Base-by-base conservation (phyloP, 2,113 vertebrate species). In the Mormyrus lacerda region DNA sequence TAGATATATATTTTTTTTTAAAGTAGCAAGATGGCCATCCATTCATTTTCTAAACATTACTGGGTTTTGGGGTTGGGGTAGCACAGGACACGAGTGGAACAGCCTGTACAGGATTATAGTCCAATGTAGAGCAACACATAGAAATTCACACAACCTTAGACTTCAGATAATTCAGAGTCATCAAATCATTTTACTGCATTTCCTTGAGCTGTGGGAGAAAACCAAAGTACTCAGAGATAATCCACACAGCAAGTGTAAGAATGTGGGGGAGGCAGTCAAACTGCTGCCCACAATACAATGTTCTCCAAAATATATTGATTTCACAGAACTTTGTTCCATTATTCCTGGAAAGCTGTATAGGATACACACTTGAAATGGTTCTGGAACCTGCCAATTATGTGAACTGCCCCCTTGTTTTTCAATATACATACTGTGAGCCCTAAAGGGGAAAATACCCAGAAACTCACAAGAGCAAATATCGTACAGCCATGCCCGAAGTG, bases 381-480 rank as follows among this genome's bases (percentile, higher is more conserved):
- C 92, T 88, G 65, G 91, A 31, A 90, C 88, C 90, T 91, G 89
- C 92, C 93, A 94, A 94, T 94, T 93, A 95, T 94, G 92, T 91
- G 90, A 92, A 92, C 13, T 27, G 93, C 93, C 93, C 92, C 92
- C 91, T 93, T 93, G 93, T 93, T 93, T 95, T 94, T 93, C 92
- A 92, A 90, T 93, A 76, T 94, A 93, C 90, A 89, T 91, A 91
- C 92, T 91, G 91, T 90, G 92, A 93, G 92, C 92, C 92, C 76
- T 91, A 69, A 89, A 91, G 61, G 87, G 92, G 91, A 94, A 42
- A 39, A 45, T 17, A 24, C n/a, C 9, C 44, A 85, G n/a, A 85
- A 85, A 19, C 76, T 17, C 19, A 39, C 42, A 82, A 44, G 1
- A 44, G 42, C 61, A 31, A 69, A 69, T 69, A 69, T 11, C 61